Evolutionary conservation across 2,888 invertebrate genomes (phyloP), one percentile per base, ranked within the genome.

Genomic region (Linyphia triangularis): DNA sequence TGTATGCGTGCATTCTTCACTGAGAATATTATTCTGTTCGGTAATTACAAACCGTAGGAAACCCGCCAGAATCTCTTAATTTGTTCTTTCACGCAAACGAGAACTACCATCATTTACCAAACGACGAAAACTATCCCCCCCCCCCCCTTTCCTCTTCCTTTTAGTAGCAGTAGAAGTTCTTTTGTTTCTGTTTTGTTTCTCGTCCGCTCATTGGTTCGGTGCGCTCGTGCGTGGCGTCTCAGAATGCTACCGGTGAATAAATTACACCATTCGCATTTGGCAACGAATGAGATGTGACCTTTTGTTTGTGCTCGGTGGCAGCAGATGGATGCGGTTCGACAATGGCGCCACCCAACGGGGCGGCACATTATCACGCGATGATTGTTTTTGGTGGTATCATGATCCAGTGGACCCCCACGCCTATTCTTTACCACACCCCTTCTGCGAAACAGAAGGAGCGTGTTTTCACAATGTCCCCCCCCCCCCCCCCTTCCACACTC

Each of bases 221-320:
- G 51, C 73, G 51, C 73, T 67, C 86, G 70, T 86, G 86, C 81
- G 81, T 86, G 73, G 72, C 65, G 40, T 67, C 59, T 51, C 43
- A 28, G n/a, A 51, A 13, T 72, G 79, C 79, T 79, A 85, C 85
- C 85, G 85, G 81, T 86, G 86, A 86, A 86, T 86, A 86, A 86
- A 86, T 86, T 86, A 86, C 73, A 73, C 81, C 75, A 81, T 81
- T 86, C 81, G 86, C 67, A 61, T 86, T 86, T 86, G 86, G 86
- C 73, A 86, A 86, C 86, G 86, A 86, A 86, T 86, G 81, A 79
- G 81, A 81, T 73, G 86, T 75, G 86, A 86, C 81, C 86, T 81
- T 86, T 86, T 86, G 86, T 86, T 81, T 86, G 75, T 86, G 86
- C 67, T 65, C 86, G 81, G 79, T 86, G 86, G 86, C 79, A 86